phyloP scores from a whole-genome alignment of 1,140 invertebrate genomes.

The Ceratosolen solmsi region DNA sequence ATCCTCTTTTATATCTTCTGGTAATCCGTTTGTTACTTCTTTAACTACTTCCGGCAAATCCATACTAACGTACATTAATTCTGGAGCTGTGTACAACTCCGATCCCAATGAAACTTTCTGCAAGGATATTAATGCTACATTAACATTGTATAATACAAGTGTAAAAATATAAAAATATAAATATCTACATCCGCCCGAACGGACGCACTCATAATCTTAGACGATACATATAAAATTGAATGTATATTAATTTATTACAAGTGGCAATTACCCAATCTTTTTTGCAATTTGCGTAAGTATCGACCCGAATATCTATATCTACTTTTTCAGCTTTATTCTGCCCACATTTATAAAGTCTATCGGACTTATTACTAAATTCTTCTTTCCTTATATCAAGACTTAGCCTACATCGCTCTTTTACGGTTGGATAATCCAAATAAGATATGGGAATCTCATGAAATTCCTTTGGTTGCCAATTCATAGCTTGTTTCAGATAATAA shows the following conservation, averaged over 20 bases:
- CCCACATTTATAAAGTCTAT: constrained; percentile 48
- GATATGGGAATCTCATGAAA: constrained; percentile 72
- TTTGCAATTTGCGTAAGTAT: constrained; percentile 68
- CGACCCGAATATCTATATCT: constrained; percentile 68
- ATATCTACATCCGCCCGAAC: too few relatives aligned
- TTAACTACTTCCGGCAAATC: constrained; percentile 71
- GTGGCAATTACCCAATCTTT: constrained; percentile 65
- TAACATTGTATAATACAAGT: not conserved
- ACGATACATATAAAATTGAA: too few relatives aligned
- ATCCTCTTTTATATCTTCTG: constrained; percentile 68
- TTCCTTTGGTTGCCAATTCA: constrained; percentile 72
- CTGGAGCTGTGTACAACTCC: constrained; percentile 73
- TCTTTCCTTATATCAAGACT: constrained; percentile 72
- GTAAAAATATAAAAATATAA: not conserved
- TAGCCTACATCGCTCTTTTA: constrained; percentile 72
- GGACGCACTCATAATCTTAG: too few relatives aligned
- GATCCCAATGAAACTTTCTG: constrained; percentile 71
- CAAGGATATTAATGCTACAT: constrained; percentile 42
- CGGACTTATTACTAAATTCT: constrained; percentile 55
- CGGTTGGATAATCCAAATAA: constrained; percentile 69
- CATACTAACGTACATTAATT: constrained; percentile 73
- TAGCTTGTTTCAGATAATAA: constrained; percentile 72
- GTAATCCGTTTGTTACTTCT: constrained; percentile 69
- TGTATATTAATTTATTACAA: too few relatives aligned
- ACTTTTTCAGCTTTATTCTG: constrained; percentile 61